phyloP scores from a whole-genome alignment of 1,140 invertebrate genomes.

The Hypothenemus hampei region DNA sequence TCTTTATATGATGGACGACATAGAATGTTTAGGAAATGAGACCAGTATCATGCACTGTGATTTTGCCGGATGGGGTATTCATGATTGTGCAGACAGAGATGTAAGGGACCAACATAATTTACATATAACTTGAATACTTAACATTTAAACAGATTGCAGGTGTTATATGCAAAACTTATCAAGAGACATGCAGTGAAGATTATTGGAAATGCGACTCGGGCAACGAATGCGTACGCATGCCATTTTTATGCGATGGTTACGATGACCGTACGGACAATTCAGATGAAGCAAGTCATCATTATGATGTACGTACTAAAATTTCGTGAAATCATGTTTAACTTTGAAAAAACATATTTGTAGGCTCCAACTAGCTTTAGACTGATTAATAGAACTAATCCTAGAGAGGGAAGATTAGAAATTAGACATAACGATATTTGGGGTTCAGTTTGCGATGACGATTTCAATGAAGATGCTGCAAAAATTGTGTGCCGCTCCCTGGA shows the following conservation, averaged over 20 bases:
- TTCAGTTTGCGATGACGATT: slow-evolving; percentile 75
- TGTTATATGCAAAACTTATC: slow-evolving; percentile 58
- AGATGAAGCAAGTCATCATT: slow-evolving; percentile 59
- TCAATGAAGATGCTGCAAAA: slow-evolving; percentile 59
- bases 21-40: slow-evolving; percentile 67
- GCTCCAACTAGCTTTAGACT: slow-evolving; percentile 57
- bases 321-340: not conserved
- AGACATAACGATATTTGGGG: slow-evolving; percentile 68
- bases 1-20: slow-evolving; percentile 63
- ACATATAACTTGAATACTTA: no score
- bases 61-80: slow-evolving; percentile 67
- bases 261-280: slow-evolving; percentile 64
- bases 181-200: slow-evolving; percentile 53
- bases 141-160: slow-evolving; percentile 52
- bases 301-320: slow-evolving; percentile 50
- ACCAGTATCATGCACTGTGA: slow-evolving; percentile 60
- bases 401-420: slow-evolving; percentile 66
- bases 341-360: slow-evolving; percentile 41
- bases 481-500: slow-evolving; percentile 63
- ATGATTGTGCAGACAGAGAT: slow-evolving; percentile 67
- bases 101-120: no score
- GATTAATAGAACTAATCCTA: slow-evolving; percentile 51
- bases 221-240: slow-evolving; percentile 57
- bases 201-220: slow-evolving; percentile 62
- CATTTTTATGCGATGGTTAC: slow-evolving; percentile 65